Evolutionary conservation across 1,140 invertebrate genomes (phyloP).

Genomic region (Neelides sp.): DNA sequence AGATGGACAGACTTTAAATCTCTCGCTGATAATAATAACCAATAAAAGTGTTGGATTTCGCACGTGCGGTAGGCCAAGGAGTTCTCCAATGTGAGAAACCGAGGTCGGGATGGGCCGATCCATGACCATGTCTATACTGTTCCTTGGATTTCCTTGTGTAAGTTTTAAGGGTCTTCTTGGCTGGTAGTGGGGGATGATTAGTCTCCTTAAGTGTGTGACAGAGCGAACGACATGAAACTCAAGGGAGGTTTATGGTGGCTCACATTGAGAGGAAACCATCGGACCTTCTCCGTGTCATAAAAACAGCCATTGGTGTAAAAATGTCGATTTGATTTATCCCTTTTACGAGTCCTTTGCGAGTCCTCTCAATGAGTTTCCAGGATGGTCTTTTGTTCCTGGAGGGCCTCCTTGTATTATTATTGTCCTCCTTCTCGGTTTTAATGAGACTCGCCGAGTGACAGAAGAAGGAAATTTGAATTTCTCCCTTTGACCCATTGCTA

Average conservation of each 20-base stretch:
- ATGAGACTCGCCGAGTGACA: too few species aligned
- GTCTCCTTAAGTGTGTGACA: constrained; percentile 11
- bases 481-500: too few species aligned
- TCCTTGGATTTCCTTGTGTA: neutral
- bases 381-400: too few species aligned
- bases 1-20: constrained; percentile 9
- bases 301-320: too few species aligned
- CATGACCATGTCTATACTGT: neutral
- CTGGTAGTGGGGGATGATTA: constrained; percentile 6
- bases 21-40: constrained; percentile 2
- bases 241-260: constrained; percentile 15
- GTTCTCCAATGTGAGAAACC: neutral
- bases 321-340: neutral
- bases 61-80: constrained; percentile 1
- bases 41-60: constrained; percentile 8
- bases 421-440: too few species aligned
- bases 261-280: neutral
- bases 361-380: too few species aligned
- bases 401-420: too few species aligned
- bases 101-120: neutral
- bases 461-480: too few species aligned
- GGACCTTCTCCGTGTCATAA: too few species aligned
- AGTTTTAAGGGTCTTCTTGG: neutral
- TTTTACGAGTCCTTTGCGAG: too few species aligned
- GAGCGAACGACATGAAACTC: constrained; percentile 10